These are phyloP conservation scores for Lacerta bilineata DNA, from an alignment of 2,797 vertebrate species.

Conservation along the genomic window DNA sequence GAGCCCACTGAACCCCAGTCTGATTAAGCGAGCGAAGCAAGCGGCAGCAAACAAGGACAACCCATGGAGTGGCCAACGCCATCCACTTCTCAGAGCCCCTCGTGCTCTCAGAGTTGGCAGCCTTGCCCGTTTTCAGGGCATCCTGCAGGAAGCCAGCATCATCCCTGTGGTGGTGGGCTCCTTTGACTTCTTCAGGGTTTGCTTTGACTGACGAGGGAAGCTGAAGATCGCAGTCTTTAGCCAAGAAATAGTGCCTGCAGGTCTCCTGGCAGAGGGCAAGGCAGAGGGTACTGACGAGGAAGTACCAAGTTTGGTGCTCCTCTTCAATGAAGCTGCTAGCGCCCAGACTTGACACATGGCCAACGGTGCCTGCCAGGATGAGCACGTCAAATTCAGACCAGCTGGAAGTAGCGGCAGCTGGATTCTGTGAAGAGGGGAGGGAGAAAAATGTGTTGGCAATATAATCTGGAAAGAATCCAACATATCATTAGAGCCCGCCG, in stretches of 20 bases:
- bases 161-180: conserved; percentile 10
- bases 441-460: not conserved
- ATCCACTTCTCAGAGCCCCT: conserved; percentile 84
- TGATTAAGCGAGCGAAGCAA: conserved; percentile 94
- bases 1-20: conserved; percentile 95
- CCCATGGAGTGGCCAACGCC: conserved; percentile 87
- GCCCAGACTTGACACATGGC: conserved; percentile 90
- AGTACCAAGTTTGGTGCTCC: conserved; percentile 98
- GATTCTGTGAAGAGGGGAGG: conserved; percentile 65
- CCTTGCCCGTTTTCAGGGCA: conserved; percentile 28
- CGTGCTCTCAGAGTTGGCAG: conserved; percentile 29
- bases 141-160: conserved; percentile 40
- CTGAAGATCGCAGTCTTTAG: conserved; percentile 54
- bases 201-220: conserved; percentile 38
- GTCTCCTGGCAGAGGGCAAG: conserved; percentile 90
- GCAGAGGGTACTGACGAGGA: conserved; percentile 92
- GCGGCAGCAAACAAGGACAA: conserved; percentile 90
- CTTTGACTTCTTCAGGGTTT: accelerated
- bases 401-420: conserved; percentile 58
- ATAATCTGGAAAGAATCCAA: not conserved
- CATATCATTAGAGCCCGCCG: not conserved
- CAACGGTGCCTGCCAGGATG: conserved; percentile 87
- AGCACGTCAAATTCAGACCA: conserved; percentile 91
- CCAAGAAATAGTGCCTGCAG: conserved; percentile 87
- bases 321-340: conserved; percentile 97